phyloP scores from a whole-genome alignment of 2,888 invertebrate genomes.

The Limenitis camilla region DNA sequence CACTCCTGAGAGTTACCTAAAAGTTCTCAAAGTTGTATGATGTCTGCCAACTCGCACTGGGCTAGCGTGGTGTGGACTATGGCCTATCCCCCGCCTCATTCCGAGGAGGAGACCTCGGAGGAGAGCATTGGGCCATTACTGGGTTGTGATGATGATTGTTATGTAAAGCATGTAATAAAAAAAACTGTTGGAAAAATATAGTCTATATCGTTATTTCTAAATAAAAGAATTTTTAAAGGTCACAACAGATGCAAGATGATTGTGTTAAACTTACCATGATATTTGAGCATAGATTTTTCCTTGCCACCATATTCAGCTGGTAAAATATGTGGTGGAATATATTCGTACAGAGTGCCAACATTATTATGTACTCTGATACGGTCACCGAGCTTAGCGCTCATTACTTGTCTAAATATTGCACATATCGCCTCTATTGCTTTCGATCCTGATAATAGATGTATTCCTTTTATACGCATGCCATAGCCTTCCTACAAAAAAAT shows the following conservation, averaged over 20 bases:
- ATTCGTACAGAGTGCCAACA: constrained; percentile 31
- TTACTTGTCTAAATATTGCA: constrained; percentile 36
- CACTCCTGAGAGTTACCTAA: too few species aligned
- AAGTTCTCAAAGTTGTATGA: too few species aligned
- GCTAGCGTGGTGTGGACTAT: too few species aligned
- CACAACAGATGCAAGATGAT: background rate
- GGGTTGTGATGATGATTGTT: too few species aligned
- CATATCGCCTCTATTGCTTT: constrained; percentile 37
- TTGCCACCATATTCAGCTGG: constrained; percentile 40
- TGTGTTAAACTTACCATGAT: constrained; percentile 22
- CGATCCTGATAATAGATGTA: constrained; percentile 41
- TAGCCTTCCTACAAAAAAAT: constrained; percentile 39
- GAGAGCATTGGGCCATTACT: too few species aligned
- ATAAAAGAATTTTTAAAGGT: too few species aligned
- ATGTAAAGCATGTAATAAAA: too few species aligned
- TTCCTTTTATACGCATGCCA: constrained; percentile 38
- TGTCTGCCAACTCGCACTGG: too few species aligned
- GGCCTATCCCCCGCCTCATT: too few species aligned
- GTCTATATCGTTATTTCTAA: too few species aligned
- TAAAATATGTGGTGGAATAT: constrained; percentile 32
- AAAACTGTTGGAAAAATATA: too few species aligned
- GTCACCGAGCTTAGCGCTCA: constrained; percentile 38
- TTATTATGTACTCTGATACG: constrained; percentile 38
- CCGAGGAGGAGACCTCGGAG: too few species aligned
- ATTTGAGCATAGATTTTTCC: constrained; percentile 23